A percentile compares a stretch with the other conserved stretches of the same genome.
Conservation (phyloP, 1,140 invertebrate species). For the Pissodes strobi region DNA sequence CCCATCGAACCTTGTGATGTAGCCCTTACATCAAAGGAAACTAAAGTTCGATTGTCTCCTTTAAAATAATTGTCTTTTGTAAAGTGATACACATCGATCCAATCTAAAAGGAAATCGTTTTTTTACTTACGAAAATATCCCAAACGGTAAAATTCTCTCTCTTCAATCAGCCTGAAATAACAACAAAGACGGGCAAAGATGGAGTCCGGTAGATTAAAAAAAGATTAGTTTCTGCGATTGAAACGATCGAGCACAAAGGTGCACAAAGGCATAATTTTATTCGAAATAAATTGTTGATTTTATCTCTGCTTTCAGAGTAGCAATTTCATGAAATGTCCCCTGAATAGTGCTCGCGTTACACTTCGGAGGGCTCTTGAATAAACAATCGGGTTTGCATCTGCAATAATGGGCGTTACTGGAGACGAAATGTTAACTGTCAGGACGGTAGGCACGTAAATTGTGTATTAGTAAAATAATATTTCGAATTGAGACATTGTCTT, state of each 20-base stretch:
- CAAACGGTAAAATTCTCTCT: slow-evolving; percentile 18
- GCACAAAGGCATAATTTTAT: slow-evolving; percentile 25
- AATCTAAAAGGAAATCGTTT: slow-evolving; percentile 22
- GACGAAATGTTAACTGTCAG: too few relatives aligned
- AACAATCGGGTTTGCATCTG: slow-evolving; percentile 8
- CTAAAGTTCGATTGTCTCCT: too few relatives aligned
- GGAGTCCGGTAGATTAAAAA: slow-evolving; percentile 23
- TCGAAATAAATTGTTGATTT: slow-evolving; percentile 30
- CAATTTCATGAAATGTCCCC: slow-evolving; percentile 17
- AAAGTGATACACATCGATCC: slow-evolving; percentile 22
- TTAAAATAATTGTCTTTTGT: slow-evolving; percentile 10
- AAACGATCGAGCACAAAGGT: neutral
- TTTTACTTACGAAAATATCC: slow-evolving; percentile 15
- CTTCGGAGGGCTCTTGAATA: slow-evolving; percentile 8
- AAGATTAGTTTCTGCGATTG: slow-evolving; percentile 29
- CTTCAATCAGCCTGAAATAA: slow-evolving; percentile 27
- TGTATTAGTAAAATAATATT: too few relatives aligned
- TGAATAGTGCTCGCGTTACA: slow-evolving; percentile 13
- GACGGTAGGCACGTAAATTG: too few relatives aligned
- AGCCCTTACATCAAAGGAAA: too few relatives aligned
- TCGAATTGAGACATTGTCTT: too few relatives aligned
- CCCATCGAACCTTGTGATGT: too few relatives aligned
- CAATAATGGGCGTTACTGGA: too few relatives aligned
- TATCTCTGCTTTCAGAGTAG: slow-evolving; percentile 22
- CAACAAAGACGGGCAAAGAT: slow-evolving; percentile 22